Percentiles rank a stretch among this genome's conserved stretches.
Evolutionary conservation across 2,888 invertebrate species (phyloP).

Genomic region (Chydorus sphaericus): DNA sequence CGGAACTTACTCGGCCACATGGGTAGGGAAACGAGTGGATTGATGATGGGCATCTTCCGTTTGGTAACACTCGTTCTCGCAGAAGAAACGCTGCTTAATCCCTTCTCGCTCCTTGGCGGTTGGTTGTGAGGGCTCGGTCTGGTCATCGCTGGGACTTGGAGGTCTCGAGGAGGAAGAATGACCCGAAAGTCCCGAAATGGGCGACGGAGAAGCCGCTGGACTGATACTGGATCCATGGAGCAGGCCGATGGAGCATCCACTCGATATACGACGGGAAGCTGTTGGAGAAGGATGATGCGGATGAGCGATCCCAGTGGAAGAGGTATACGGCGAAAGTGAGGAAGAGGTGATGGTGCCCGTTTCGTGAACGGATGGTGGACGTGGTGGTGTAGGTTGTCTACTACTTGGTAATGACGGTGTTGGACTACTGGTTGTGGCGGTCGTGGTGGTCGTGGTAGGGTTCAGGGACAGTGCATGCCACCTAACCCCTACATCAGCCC

Average conservation of each 20-base stretch:
- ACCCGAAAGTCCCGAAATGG: too few relatives aligned
- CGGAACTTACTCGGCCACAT: slow-evolving; percentile 60
- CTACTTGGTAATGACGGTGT: not conserved
- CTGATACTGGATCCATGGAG: not conserved
- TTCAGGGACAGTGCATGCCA: not conserved
- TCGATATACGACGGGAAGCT: slow-evolving; percentile 76
- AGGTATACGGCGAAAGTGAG: not conserved
- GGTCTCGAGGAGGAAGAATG: too few relatives aligned
- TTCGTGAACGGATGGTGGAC: not conserved
- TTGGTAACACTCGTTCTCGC: slow-evolving; percentile 7
- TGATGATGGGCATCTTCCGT: slow-evolving; percentile 58
- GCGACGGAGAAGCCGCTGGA: slow-evolving; percentile 1
- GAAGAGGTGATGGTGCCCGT: not conserved
- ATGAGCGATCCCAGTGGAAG: too few relatives aligned
- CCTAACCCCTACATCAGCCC: not conserved
- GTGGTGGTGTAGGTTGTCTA: not conserved
- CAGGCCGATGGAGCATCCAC: slow-evolving; percentile 51
- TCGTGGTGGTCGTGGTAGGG: not conserved
- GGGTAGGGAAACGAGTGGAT: slow-evolving; percentile 70
- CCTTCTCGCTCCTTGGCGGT: slow-evolving; percentile 30
- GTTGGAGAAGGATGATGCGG: slow-evolving; percentile 28
- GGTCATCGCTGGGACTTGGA: not conserved
- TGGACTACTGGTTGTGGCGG: not conserved
- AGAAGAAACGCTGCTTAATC: not conserved
- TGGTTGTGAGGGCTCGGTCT: slow-evolving; percentile 34